phyloP scores from a whole-genome alignment of 2,888 invertebrate genomes.

The Ophion slaviceki region DNA sequence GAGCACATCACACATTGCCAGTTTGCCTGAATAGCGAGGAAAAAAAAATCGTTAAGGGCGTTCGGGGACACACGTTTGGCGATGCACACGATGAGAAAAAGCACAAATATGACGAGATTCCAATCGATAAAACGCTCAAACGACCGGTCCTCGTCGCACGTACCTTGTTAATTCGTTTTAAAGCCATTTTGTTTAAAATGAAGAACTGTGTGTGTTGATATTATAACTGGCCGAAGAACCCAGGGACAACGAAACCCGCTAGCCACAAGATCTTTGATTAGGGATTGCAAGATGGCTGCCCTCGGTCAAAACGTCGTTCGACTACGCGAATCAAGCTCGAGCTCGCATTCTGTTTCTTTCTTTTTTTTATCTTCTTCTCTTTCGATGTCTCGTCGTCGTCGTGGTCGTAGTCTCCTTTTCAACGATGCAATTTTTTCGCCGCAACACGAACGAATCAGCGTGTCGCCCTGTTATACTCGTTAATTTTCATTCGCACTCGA shows the following conservation, averaged over 20 bases:
- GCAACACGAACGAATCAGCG: conserved; percentile 4
- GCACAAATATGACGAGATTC: conserved; percentile 58
- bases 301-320: conserved; percentile 89
- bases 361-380: conserved; percentile 35
- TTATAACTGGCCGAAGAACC: conserved; percentile 89
- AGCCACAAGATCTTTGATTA: conserved; percentile 93
- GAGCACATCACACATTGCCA: conserved; percentile 64
- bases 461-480: conserved; percentile 35
- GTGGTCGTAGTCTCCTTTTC: conserved; percentile 2
- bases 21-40: conserved; percentile 83
- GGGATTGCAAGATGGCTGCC: conserved; percentile 94
- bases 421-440: conserved; percentile 17
- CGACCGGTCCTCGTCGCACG: conserved; percentile 83
- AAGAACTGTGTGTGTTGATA: conserved; percentile 85
- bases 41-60: conserved; percentile 85
- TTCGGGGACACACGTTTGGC: conserved; percentile 79
- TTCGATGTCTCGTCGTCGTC: conserved; percentile 27
- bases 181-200: conserved; percentile 88
- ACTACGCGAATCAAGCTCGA: conserved; percentile 87
- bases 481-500: conserved; percentile 45
- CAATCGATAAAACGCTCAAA: conserved; percentile 62
- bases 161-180: conserved; percentile 99
- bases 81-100: conserved; percentile 71
- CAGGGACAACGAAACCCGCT: conserved; percentile 91
- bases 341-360: conserved; percentile 62